Percentiles rank a stretch among this genome's conserved stretches.
Conservation (phyloP, 2,113 vertebrate genomes). For the Leiothrix lutea region DNA sequence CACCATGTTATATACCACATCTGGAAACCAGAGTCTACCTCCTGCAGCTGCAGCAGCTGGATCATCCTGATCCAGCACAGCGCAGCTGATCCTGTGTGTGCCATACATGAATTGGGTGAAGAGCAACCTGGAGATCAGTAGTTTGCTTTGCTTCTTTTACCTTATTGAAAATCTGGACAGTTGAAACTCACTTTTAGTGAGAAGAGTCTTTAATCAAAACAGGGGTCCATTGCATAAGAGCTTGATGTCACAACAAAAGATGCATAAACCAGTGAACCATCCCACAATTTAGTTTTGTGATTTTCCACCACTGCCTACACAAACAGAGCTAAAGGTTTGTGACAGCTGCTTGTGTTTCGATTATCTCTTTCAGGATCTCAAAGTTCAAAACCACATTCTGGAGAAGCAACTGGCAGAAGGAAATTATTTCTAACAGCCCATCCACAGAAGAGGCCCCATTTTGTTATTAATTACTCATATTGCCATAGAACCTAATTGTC, state of each 20-base stretch:
- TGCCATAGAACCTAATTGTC: constrained; percentile 10
- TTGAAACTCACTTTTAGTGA: background rate
- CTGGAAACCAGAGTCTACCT: background rate
- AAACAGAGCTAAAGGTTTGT: constrained; percentile 54
- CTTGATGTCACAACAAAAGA: background rate
- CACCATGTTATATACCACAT: background rate
- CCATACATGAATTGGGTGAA: fast-evolving
- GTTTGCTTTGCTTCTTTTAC: background rate
- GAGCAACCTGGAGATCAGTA: background rate
- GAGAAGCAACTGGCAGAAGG: constrained; percentile 44
- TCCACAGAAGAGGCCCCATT: constrained; percentile 22
- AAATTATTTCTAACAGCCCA: constrained; percentile 35
- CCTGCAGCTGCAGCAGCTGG: background rate
- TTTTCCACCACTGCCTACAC: constrained; percentile 11
- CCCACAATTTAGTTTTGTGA: background rate
- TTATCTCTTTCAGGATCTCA: constrained; percentile 36
- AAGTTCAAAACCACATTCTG: constrained; percentile 57
- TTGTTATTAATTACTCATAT: constrained; percentile 58
- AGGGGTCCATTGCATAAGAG: background rate
- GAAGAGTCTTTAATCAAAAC: background rate
- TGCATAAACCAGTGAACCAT: background rate
- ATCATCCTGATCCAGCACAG: background rate
- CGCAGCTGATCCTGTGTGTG: background rate
- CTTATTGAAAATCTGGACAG: background rate
- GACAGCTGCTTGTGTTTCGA: constrained; percentile 41